Evolutionary conservation across 2,113 vertebrate genomes (phyloP).

Genomic region (Rissa tridactyla): DNA sequence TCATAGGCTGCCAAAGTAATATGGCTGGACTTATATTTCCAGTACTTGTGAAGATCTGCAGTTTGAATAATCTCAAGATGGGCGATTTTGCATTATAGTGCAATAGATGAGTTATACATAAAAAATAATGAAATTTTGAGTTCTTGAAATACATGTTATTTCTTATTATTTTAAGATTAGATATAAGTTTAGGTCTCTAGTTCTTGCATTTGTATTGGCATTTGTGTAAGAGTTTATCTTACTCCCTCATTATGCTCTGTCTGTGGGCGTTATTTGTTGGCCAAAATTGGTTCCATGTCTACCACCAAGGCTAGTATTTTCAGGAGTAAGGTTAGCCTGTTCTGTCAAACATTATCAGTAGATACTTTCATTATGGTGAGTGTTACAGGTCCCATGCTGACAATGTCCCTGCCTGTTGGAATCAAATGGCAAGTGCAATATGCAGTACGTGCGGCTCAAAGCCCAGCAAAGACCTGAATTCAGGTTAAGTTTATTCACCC

Average conservation of each 20-base stretch:
- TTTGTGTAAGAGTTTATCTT: neutral
- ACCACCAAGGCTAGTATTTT: neutral
- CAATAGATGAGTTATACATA: neutral
- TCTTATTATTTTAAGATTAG: neutral
- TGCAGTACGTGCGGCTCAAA: neutral
- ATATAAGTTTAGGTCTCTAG: neutral
- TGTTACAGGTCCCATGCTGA: neutral
- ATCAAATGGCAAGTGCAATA: neutral
- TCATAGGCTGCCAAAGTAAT: neutral
- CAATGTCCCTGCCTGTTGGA: neutral
- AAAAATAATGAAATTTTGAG: neutral
- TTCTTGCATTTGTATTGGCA: neutral
- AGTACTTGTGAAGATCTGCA: neutral
- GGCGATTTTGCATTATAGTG: neutral
- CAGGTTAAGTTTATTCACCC: neutral
- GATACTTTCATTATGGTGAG: neutral
- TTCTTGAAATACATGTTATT: neutral
- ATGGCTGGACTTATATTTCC: neutral
- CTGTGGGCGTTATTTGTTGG: neutral
- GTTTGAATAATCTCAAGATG: neutral
- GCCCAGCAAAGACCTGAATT: neutral
- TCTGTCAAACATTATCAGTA: neutral
- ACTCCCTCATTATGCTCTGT: neutral
- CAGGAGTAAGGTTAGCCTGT: neutral
- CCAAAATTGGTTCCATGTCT: neutral